phyloP scores from a whole-genome alignment of 2,113 vertebrate genomes.

The Semnopithecus entellus region DNA sequence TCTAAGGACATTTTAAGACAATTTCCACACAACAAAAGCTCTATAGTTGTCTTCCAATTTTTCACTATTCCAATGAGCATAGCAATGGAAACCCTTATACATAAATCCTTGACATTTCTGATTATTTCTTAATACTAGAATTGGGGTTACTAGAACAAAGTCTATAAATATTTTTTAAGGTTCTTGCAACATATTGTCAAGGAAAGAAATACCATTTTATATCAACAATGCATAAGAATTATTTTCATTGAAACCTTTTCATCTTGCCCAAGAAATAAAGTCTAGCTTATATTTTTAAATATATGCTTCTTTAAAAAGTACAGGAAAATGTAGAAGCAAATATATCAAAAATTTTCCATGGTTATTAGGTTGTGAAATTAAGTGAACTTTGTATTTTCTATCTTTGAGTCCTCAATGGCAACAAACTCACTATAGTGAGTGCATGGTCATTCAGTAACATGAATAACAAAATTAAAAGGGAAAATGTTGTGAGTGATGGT shows the following conservation, averaged over 20 bases:
- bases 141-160: background rate
- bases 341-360: background rate
- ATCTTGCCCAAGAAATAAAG: background rate
- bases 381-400: background rate
- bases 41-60: background rate
- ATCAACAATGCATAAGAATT: background rate
- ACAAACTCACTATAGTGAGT: background rate
- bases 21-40: background rate
- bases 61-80: background rate
- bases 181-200: background rate
- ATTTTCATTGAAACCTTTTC: background rate
- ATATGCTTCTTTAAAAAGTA: background rate
- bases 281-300: background rate
- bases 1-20: background rate
- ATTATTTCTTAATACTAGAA: constrained; percentile 4
- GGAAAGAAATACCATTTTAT: constrained; percentile 18
- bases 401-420: background rate
- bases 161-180: constrained; percentile 22
- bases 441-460: too few species aligned
- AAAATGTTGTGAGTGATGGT: too few species aligned
- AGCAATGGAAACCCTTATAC: background rate
- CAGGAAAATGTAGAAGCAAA: background rate
- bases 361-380: background rate
- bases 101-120: background rate
- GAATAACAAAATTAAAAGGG: too few species aligned